Evolutionary conservation across 2,888 invertebrate species (phyloP).

Genomic region (Limnephilus lunatus): DNA sequence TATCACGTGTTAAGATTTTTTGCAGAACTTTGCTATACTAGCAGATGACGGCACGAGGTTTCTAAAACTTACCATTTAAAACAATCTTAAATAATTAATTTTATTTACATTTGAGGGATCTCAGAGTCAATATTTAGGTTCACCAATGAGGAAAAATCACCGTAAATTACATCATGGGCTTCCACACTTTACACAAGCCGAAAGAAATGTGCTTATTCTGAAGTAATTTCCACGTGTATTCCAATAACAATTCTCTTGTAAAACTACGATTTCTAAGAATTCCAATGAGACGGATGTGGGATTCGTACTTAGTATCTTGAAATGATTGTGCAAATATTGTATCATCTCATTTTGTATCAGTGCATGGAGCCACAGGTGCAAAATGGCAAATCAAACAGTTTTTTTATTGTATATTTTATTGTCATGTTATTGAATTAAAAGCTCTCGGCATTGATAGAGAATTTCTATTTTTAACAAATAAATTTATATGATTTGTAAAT

Average conservation of each 20-base stretch:
- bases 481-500: not conserved
- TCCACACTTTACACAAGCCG: not conserved
- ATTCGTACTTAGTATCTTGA: slow-evolving; percentile 2
- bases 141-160: not conserved
- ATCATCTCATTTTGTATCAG: slow-evolving; percentile 18
- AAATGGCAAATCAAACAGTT: slow-evolving; percentile 15
- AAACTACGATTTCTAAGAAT: slow-evolving; percentile 8
- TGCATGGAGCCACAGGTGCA: slow-evolving; percentile 26
- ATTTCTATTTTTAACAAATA: not conserved
- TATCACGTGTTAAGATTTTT: not conserved
- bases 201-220: not conserved
- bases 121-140: not conserved
- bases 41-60: not conserved
- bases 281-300: slow-evolving; percentile 17
- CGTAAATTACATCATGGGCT: not conserved
- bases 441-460: not conserved
- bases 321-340: slow-evolving; percentile 27
- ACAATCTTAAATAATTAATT: not conserved
- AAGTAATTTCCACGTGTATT: not conserved
- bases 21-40: not conserved
- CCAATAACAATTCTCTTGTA: not conserved
- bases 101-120: not conserved
- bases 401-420: not conserved
- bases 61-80: not conserved
- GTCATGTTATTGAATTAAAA: not conserved